phyloP scores from a whole-genome alignment of 2,797 vertebrate genomes.

The Ataeniobius toweri region DNA sequence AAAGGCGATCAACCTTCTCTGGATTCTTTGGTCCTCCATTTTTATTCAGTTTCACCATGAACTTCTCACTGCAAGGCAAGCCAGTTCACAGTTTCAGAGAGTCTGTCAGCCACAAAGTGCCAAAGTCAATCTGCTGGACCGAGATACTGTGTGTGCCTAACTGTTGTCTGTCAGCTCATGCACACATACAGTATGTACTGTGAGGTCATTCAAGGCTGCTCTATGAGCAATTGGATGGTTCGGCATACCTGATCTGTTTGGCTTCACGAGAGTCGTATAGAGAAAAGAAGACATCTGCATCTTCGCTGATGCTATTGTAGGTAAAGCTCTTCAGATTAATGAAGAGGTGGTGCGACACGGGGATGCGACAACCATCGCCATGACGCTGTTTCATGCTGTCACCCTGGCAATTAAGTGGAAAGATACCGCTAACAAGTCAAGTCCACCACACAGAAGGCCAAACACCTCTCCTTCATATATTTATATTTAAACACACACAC shows the following conservation, averaged over 20 bases:
- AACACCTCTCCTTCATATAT: slow-evolving; percentile 20
- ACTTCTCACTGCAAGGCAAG: slow-evolving; percentile 90
- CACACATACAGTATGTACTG: not conserved
- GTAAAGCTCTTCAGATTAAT: slow-evolving; percentile 99
- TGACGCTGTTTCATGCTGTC: slow-evolving; percentile 91
- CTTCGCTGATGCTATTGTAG: slow-evolving; percentile 98
- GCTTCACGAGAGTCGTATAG: slow-evolving; percentile 95
- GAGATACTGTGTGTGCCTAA: slow-evolving; percentile 13
- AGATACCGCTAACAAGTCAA: slow-evolving; percentile 45
- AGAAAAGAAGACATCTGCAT: slow-evolving; percentile 95
- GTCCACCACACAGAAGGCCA: slow-evolving; percentile 15
- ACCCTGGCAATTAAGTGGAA: slow-evolving; percentile 78
- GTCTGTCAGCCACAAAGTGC: slow-evolving; percentile 24
- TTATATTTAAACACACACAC: not conserved
- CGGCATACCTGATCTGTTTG: slow-evolving; percentile 93
- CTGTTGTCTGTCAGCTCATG: slow-evolving; percentile 2
- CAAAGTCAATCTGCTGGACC: slow-evolving; percentile 37
- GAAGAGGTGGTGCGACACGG: slow-evolving; percentile 96
- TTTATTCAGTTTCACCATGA: slow-evolving; percentile 98
- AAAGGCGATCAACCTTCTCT: slow-evolving; percentile 96
- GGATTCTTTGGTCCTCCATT: slow-evolving; percentile 97
- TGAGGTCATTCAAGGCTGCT: not conserved
- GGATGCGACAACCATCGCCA: slow-evolving; percentile 91
- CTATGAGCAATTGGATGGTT: not conserved
- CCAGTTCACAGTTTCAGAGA: slow-evolving; percentile 39